Percentiles rank a stretch among this genome's conserved stretches.
phyloP scores from a whole-genome alignment of 2,797 vertebrate species.

The Gymnoscopelus braueri region DNA sequence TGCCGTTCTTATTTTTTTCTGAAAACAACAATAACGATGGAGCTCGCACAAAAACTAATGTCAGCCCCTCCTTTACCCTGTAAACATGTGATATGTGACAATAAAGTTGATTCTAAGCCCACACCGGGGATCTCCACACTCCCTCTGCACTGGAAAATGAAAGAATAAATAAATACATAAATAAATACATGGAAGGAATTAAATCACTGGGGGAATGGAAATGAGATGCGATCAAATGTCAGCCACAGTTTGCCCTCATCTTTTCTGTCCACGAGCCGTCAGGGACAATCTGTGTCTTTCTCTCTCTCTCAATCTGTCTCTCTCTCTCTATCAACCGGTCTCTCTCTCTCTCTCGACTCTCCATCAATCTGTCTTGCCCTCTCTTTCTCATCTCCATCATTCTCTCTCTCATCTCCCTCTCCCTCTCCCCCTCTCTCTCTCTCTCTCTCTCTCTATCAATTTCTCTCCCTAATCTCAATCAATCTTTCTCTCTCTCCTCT shows the following conservation, averaged over 20 bases:
- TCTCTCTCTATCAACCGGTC: no score
- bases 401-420: constrained; percentile 6
- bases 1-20: no score
- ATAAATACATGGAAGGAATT: constrained; percentile 2
- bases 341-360: background rate
- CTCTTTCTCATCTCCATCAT: constrained; percentile 19
- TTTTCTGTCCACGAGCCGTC: constrained; percentile 46
- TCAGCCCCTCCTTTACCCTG: no score
- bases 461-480: no score
- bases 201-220: constrained; percentile 53
- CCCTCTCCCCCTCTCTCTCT: background rate
- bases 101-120: no score
- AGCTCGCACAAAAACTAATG: no score
- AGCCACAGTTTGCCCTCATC: constrained; percentile 48
- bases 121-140: no score
- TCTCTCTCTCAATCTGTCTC: no score
- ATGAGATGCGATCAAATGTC: constrained; percentile 66
- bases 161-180: no score
- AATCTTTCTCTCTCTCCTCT: background rate
- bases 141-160: no score
- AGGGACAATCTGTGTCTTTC: constrained; percentile 29
- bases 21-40: no score
- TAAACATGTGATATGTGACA: no score
- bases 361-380: constrained; percentile 1
- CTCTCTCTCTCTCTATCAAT: constrained; percentile 19